phyloP scores from a whole-genome alignment of 2,888 invertebrate genomes.

The Ceriagrion tenellum region DNA sequence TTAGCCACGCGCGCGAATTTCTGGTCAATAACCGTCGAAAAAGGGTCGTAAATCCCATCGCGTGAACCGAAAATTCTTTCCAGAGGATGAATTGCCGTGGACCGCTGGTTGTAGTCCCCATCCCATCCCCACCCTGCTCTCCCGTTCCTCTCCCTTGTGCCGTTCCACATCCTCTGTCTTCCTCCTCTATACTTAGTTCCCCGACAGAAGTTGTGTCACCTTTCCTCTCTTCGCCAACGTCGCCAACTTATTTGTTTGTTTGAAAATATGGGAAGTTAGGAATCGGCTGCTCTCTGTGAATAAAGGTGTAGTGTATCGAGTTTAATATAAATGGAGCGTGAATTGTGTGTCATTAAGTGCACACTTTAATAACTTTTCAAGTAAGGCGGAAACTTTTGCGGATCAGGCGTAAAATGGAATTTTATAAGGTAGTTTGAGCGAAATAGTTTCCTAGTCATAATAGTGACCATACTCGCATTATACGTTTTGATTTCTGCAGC shows the following conservation, averaged over 20 bases:
- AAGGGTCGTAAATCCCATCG: conserved; percentile 3
- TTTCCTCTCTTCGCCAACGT: background rate
- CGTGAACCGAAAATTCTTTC: background rate
- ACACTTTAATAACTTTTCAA: too few relatives aligned
- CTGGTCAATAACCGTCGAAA: conserved; percentile 10
- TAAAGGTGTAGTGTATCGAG: too few relatives aligned
- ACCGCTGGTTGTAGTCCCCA: background rate
- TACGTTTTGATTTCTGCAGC: too few relatives aligned
- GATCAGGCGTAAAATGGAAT: too few relatives aligned
- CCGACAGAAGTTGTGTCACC: background rate
- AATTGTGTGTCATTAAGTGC: too few relatives aligned
- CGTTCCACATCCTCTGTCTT: background rate
- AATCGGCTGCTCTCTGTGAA: too few relatives aligned
- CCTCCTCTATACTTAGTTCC: background rate
- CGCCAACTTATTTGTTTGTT: background rate
- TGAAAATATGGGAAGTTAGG: too few relatives aligned
- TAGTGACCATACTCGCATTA: too few relatives aligned
- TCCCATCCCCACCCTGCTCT: background rate
- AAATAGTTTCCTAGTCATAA: too few relatives aligned
- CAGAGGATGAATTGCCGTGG: background rate
- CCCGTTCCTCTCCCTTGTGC: background rate
- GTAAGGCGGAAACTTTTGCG: too few relatives aligned
- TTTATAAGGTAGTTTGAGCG: too few relatives aligned
- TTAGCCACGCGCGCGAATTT: conserved; percentile 4
- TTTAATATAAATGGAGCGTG: too few relatives aligned